A percentile compares a stretch with the other conserved stretches of the same genome.
Evolutionary conservation across 2,797 vertebrate genomes (phyloP).

Genomic region (Myotis daubentonii): DNA sequence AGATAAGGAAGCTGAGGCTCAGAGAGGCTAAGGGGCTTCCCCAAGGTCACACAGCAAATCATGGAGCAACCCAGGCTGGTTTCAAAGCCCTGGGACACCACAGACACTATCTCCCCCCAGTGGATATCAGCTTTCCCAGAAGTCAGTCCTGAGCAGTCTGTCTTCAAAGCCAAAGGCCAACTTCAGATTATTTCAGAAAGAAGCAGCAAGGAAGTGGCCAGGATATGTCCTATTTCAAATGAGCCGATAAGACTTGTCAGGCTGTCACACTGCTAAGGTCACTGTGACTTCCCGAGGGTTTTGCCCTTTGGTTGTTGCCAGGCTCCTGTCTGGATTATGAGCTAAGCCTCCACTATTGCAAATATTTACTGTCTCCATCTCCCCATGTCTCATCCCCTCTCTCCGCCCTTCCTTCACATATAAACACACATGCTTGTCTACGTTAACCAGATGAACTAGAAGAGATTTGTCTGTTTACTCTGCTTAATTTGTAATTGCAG

Average conservation of each 20-base stretch:
- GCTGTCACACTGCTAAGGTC: not conserved
- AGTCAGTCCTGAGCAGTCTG: not conserved
- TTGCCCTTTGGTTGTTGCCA: not conserved
- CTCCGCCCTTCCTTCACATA: not conserved
- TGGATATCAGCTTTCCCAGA: not conserved
- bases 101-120: not conserved
- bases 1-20: not conserved
- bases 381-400: not conserved
- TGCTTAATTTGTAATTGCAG: not conserved
- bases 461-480: not conserved
- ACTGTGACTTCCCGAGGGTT: not conserved
- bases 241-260: not conserved
- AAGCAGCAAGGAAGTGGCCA: not conserved
- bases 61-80: not conserved
- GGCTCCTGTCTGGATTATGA: not conserved
- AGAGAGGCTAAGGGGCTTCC: not conserved
- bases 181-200: conserved; percentile 9
- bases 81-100: not conserved
- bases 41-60: not conserved
- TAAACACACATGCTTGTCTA: not conserved
- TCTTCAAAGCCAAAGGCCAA: not conserved
- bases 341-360: not conserved
- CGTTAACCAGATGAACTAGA: not conserved
- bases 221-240: not conserved
- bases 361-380: not conserved